Evolutionary conservation across 2,888 invertebrate species (phyloP), one percentile per base, ranked within the genome.

Genomic region (Abscondita cerata): DNA sequence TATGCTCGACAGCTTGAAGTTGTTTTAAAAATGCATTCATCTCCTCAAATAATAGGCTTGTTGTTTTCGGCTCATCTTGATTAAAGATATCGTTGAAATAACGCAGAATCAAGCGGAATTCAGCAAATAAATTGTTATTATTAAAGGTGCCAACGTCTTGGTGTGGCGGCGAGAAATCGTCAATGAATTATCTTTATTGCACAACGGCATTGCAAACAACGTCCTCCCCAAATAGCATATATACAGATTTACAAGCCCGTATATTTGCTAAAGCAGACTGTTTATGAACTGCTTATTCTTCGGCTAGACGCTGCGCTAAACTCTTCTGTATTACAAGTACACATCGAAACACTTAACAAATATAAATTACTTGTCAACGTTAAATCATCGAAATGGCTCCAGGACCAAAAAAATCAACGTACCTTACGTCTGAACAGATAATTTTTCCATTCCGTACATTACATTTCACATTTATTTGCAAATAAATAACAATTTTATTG

Each of bases 401-500:
- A 54, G 54, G 58, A 51, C 59, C 40, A 58, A 51, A 57, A 46
- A n/a, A n/a, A 40, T 34, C 36, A 51, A 50, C 55, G 47, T 51
- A 53, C 62, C 57, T 59, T 51, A 33, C 48, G 40, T 38, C 11
- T 40, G 15, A 6, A 40, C 31, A 2, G 20, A 47, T 50, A 52
- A n/a, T 44, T 51, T 38, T 44, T 59, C 53, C 40, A 59, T 59
- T 58, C 61, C 52, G 44, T 41, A 46, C 54, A 67, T 64, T 61
- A 68, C 69, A 69, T 66, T 69, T 70, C 68, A 70, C 64, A 60
- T 62, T 59, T 59, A 61, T 62, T 67, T 65, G 55, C 66, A 63
- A 68, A 71, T 68, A 72, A 72, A 73, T 72, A 72, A 72, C 66
- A 66, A 68, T 72, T 71, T 72, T 72, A 72, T 70, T 72, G 72